Conservation (phyloP, 2,888 invertebrate species). For the Oligia strigilis region DNA sequence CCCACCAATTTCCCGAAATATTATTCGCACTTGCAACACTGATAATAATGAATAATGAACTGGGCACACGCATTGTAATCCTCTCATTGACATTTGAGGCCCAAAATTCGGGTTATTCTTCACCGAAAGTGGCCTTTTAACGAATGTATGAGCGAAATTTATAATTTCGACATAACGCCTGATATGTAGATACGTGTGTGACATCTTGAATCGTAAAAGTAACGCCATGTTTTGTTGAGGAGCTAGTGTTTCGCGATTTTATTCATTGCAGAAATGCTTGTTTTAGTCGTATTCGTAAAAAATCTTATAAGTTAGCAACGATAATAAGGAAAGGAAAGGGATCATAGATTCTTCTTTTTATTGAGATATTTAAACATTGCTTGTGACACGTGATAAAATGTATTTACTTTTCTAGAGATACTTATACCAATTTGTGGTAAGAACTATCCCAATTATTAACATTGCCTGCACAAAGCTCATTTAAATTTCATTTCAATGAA, state of each 20-base stretch:
- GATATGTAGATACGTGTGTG: constrained; percentile 29
- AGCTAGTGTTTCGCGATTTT: constrained; percentile 6
- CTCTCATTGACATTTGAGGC: constrained; percentile 69
- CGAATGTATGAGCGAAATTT: constrained; percentile 53
- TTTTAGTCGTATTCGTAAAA: not conserved
- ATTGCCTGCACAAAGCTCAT: not conserved
- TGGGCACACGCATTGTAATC: constrained; percentile 66
- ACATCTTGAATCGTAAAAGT: constrained; percentile 54
- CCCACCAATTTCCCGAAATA: constrained; percentile 38
- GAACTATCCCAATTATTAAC: not conserved
- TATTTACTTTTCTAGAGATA: not conserved
- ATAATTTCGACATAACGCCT: constrained; percentile 59
- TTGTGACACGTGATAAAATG: not conserved
- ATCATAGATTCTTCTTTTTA: not conserved
- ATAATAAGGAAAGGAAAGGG: not conserved
- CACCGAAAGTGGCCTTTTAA: constrained; percentile 61
- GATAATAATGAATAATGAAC: constrained; percentile 65
- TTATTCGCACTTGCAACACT: constrained; percentile 51
- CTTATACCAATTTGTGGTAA: not conserved
- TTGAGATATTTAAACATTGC: not conserved
- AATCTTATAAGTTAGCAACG: not conserved
- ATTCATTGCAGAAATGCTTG: not conserved
- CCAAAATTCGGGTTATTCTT: constrained; percentile 66
- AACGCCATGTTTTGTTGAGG: constrained; percentile 9
- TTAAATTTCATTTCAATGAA: not conserved